These are phyloP conservation scores for Drosophila bifasciata DNA, from an alignment of 1,140 invertebrate genomes.

Conservation along the genomic window DNA sequence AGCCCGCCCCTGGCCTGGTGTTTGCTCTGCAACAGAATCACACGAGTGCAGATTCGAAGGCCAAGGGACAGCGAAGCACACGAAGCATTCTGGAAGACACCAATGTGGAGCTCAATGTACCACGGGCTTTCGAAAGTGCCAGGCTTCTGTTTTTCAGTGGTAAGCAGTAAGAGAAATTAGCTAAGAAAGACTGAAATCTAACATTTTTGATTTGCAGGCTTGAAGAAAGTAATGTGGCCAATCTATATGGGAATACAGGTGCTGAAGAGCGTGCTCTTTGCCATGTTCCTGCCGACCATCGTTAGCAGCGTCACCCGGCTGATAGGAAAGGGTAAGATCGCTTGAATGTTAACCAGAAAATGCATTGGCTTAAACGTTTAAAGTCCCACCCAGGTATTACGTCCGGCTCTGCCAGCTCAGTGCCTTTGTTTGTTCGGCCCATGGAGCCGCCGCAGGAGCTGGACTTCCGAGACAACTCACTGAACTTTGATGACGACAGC, in stretches of 20 bases:
- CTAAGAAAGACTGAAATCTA: not conserved
- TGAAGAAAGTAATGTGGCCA: slow-evolving; percentile 92
- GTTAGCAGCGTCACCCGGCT: slow-evolving; percentile 92
- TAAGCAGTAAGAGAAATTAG: slow-evolving; percentile 70
- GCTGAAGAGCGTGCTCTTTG: slow-evolving; percentile 91
- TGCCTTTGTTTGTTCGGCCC: slow-evolving; percentile 74
- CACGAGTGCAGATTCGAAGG: slow-evolving; percentile 1
- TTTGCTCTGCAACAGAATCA: slow-evolving; percentile 73
- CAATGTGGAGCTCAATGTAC: slow-evolving; percentile 68
- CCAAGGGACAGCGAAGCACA: slow-evolving; percentile 14
- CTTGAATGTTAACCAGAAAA: not conserved
- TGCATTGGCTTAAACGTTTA: not conserved
- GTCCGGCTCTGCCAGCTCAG: slow-evolving; percentile 66
- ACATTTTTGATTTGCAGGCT: slow-evolving; percentile 80
- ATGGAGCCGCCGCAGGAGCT: slow-evolving; percentile 85
- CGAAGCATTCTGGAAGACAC: slow-evolving; percentile 57
- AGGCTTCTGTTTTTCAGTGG: slow-evolving; percentile 86
- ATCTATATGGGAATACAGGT: slow-evolving; percentile 91
- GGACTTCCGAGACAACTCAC: slow-evolving; percentile 85
- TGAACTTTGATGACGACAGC: slow-evolving; percentile 84
- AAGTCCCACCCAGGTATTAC: slow-evolving; percentile 52
- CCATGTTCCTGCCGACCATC: slow-evolving; percentile 92
- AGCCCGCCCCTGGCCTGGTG: slow-evolving; percentile 69
- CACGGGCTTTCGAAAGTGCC: slow-evolving; percentile 85
- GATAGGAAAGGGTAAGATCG: slow-evolving; percentile 89